Evolutionary conservation across 2,797 vertebrate species (phyloP).

Genomic region (Steatocranus sp.): DNA sequence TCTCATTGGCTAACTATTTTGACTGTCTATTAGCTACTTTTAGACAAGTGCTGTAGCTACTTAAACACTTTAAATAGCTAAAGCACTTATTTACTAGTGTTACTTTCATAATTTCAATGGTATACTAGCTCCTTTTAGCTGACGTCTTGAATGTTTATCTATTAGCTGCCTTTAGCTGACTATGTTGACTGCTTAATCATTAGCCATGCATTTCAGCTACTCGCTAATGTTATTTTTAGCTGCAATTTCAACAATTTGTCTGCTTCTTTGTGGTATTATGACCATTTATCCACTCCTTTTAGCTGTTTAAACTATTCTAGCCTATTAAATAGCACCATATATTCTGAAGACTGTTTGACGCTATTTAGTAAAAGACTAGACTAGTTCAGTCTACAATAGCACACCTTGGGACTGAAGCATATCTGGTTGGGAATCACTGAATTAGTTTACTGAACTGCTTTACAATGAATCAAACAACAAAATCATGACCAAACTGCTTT

Average conservation of each 20-base stretch:
- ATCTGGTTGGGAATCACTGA: constrained; percentile 22
- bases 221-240: neutral
- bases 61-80: neutral
- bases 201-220: neutral
- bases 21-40: neutral
- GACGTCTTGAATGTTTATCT: neutral
- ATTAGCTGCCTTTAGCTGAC: neutral
- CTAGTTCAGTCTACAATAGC: neutral
- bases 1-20: neutral
- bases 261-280: neutral
- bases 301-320: fast-evolving
- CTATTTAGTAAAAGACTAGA: neutral
- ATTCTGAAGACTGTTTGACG: fast-evolving
- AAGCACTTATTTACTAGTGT: neutral
- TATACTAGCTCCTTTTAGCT: neutral
- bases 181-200: neutral
- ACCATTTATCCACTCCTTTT: neutral
- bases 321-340: neutral
- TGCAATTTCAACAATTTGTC: neutral
- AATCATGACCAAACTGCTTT: neutral
- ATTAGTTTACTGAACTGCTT: neutral
- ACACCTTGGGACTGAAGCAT: neutral
- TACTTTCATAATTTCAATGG: neutral
- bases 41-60: neutral
- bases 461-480: neutral